phyloP scores from a whole-genome alignment of 2,113 vertebrate species.

The Melanotaenia duboulayi region DNA sequence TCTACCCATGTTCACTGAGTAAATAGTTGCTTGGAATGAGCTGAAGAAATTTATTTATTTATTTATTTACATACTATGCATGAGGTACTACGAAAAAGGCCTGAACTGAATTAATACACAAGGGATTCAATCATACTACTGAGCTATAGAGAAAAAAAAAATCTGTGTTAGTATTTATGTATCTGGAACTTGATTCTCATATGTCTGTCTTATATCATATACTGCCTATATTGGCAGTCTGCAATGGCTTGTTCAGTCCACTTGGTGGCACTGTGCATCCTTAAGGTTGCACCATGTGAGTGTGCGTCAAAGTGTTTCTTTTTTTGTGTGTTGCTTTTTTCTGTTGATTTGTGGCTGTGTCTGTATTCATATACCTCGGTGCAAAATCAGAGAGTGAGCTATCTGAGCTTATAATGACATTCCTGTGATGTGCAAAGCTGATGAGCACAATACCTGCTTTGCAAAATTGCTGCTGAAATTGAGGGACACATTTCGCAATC shows the following conservation, averaged over 20 bases:
- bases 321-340: slow-evolving; percentile 56
- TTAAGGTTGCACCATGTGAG: slow-evolving; percentile 7
- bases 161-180: not conserved
- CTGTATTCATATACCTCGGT: slow-evolving; percentile 65
- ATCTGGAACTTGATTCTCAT: too few species aligned
- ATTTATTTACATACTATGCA: not conserved
- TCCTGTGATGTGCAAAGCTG: slow-evolving; percentile 66
- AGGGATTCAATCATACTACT: not conserved
- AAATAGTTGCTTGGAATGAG: slow-evolving; percentile 39
- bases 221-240: not conserved
- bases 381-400: slow-evolving; percentile 65
- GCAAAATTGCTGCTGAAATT: slow-evolving; percentile 50
- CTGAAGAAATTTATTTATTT: slow-evolving; percentile 8
- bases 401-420: slow-evolving; percentile 68
- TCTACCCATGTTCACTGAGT: slow-evolving; percentile 28
- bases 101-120: not conserved
- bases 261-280: slow-evolving; percentile 71
- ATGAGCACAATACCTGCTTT: slow-evolving; percentile 50
- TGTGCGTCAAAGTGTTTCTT: slow-evolving; percentile 7
- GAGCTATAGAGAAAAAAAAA: too few species aligned
- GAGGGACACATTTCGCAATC: slow-evolving; percentile 31
- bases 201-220: too few species aligned
- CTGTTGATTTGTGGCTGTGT: slow-evolving; percentile 55
- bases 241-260: slow-evolving; percentile 55
- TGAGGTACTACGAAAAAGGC: slow-evolving; percentile 5